These are phyloP conservation scores for Columba janthina DNA, from an alignment of 2,113 vertebrate species.

Conservation along the genomic window DNA sequence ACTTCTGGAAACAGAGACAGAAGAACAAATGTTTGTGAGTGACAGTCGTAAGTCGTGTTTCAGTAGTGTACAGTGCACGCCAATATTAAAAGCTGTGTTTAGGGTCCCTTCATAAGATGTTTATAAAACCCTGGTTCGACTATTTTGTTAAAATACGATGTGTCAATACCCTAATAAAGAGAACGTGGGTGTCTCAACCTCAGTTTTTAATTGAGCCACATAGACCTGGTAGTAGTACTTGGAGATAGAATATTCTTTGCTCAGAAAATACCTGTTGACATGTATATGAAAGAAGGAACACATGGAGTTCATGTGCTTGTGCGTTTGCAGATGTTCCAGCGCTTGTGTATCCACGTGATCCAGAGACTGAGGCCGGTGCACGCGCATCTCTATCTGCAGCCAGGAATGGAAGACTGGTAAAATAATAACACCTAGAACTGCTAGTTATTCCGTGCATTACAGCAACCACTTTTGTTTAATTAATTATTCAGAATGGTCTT, in stretches of 20 bases:
- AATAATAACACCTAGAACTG: background rate
- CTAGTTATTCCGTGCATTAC: background rate
- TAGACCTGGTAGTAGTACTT: background rate
- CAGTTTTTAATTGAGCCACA: background rate
- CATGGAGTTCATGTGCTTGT: background rate
- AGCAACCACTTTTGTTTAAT: background rate
- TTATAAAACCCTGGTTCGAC: background rate
- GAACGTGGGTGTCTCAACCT: background rate
- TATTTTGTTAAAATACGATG: background rate
- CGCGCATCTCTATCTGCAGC: slow-evolving; percentile 97
- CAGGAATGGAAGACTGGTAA: slow-evolving; percentile 98
- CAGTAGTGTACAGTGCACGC: background rate
- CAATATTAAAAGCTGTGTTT: background rate
- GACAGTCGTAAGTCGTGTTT: background rate
- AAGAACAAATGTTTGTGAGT: background rate
- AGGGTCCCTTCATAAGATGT: background rate
- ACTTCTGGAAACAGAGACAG: background rate
- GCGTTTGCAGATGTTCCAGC: slow-evolving; percentile 93
- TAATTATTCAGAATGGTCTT: background rate
- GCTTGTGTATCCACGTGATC: slow-evolving; percentile 97
- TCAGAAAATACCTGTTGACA: background rate
- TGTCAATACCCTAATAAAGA: background rate
- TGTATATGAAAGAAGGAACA: background rate
- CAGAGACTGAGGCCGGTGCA: slow-evolving; percentile 94
- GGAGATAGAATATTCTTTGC: background rate